Conservation (phyloP, 2,888 invertebrate species). For the Pegoplata infirma region DNA sequence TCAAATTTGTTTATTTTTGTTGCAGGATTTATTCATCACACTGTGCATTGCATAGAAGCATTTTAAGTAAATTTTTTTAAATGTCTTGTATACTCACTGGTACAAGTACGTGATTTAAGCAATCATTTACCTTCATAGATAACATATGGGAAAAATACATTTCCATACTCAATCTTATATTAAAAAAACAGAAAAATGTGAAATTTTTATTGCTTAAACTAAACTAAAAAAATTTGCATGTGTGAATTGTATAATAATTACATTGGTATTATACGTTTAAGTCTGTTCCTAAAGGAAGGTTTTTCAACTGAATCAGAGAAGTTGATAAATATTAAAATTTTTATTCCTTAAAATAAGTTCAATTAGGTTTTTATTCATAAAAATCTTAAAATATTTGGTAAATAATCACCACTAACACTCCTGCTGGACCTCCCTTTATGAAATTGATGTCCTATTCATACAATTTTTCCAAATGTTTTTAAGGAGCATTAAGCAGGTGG, state of each 20-base stretch:
- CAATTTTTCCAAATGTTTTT: no score
- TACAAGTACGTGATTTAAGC: not conserved
- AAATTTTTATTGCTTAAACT: not conserved
- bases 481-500: no score
- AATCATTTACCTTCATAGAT: not conserved
- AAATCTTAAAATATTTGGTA: no score
- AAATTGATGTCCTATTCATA: no score
- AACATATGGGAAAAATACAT: not conserved
- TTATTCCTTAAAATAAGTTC: not conserved
- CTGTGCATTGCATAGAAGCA: no score
- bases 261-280: not conserved
- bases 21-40: no score
- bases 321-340: not conserved
- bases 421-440: no score
- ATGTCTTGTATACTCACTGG: not conserved
- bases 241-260: not conserved
- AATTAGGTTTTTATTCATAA: no score
- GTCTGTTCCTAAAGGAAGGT: not conserved
- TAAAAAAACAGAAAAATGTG: not conserved
- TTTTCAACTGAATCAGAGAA: not conserved
- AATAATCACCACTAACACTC: no score
- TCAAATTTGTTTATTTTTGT: no score
- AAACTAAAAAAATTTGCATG: not conserved
- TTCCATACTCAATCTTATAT: not conserved
- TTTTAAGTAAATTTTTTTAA: not conserved